Conservation (phyloP, 2,113 vertebrate genomes). For the Motacilla tschutschensis region DNA sequence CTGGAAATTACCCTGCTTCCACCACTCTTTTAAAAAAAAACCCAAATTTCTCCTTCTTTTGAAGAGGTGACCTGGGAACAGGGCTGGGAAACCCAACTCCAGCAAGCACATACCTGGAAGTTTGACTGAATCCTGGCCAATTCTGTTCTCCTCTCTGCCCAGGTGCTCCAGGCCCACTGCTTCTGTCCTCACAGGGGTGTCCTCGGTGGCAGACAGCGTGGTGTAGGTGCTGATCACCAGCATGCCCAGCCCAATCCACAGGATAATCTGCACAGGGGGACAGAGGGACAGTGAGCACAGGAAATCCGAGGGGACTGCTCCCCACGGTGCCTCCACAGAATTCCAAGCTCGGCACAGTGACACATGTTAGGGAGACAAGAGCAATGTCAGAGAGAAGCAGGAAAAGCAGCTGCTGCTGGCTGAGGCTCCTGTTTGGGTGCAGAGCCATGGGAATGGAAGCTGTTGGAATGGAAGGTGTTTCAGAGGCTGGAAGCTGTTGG, state of each 20-base stretch:
- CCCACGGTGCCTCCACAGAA: accelerated
- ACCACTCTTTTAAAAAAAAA: not conserved
- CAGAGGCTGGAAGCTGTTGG: not conserved
- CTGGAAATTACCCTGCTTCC: not conserved
- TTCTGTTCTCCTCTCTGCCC: not conserved
- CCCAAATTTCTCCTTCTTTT: not conserved
- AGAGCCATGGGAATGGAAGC: not conserved
- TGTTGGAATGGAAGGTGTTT: not conserved
- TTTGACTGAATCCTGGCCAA: conserved; percentile 48
- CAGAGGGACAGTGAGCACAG: conserved; percentile 17
- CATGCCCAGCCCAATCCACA: conserved; percentile 91
- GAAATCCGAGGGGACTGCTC: not conserved
- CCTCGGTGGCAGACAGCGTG: conserved; percentile 82
- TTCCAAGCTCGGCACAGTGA: not conserved
- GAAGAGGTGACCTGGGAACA: not conserved
- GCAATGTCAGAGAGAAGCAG: not conserved
- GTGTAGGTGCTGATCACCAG: conserved; percentile 92
- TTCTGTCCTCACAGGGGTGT: conserved; percentile 49
- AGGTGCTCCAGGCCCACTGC: conserved; percentile 41
- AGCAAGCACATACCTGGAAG: conserved; percentile 66
- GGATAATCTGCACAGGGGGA: conserved; percentile 78
- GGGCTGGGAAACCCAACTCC: not conserved
- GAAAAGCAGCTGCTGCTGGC: not conserved
- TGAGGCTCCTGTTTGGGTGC: not conserved
- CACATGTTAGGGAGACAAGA: not conserved